phyloP scores from a whole-genome alignment of 2,888 invertebrate species.

The Drosophila nr. fundita region DNA sequence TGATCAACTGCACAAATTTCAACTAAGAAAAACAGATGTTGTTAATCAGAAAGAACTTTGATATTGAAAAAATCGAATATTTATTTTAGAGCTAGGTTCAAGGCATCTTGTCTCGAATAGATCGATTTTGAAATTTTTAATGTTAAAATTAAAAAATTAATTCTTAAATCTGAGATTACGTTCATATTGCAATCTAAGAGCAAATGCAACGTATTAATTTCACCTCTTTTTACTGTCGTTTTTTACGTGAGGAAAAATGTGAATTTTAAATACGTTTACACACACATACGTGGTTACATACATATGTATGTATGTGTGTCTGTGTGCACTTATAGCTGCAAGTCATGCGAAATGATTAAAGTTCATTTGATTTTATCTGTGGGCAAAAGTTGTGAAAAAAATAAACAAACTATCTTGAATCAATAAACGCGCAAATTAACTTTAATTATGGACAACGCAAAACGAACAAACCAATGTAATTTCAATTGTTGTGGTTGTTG shows the following conservation, averaged over 20 bases:
- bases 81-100: too few species aligned
- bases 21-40: not conserved
- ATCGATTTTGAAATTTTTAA: not conserved
- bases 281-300: not conserved
- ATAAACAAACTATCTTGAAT: slow-evolving; percentile 31
- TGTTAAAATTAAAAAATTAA: not conserved
- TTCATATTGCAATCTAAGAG: not conserved
- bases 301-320: accelerated
- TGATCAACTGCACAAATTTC: not conserved
- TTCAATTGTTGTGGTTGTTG: slow-evolving; percentile 18
- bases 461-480: slow-evolving; percentile 29
- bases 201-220: too few species aligned
- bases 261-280: slow-evolving; percentile 8
- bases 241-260: not conserved
- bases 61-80: too few species aligned
- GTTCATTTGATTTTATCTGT: slow-evolving; percentile 25
- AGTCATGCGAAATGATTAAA: slow-evolving; percentile 34
- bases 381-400: slow-evolving; percentile 21
- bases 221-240: not conserved
- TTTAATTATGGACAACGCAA: slow-evolving; percentile 53
- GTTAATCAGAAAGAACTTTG: not conserved
- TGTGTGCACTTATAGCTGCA: slow-evolving; percentile 16
- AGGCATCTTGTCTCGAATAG: not conserved
- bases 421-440: slow-evolving; percentile 58
- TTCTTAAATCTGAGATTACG: not conserved